These are phyloP conservation scores for Pararge aegeria DNA, from an alignment of 1,140 invertebrate species.

Conservation along the genomic window DNA sequence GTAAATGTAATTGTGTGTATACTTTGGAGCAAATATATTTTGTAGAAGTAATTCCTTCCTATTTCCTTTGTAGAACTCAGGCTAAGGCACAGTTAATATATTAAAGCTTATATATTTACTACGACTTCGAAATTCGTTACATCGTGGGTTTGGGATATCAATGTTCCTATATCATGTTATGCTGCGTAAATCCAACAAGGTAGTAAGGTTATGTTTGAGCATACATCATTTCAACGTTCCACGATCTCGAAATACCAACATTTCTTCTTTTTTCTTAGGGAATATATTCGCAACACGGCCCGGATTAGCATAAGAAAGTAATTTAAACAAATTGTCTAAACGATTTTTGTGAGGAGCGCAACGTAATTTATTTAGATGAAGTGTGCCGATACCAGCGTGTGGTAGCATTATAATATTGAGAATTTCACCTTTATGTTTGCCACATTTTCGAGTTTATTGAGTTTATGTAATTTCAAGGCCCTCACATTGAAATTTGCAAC, in stretches of 20 bases:
- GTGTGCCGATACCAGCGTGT: conserved; percentile 24
- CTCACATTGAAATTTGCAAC: no score
- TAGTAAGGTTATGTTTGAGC: conserved; percentile 11
- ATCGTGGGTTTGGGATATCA: neutral
- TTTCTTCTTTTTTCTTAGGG: conserved; percentile 47
- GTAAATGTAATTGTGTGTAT: no score
- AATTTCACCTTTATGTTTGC: neutral
- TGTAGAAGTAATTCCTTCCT: no score
- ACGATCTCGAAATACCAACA: conserved; percentile 41
- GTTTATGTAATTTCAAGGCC: no score
- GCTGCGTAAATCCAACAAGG: conserved; percentile 35
- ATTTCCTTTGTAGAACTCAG: no score
- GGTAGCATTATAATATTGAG: conserved; percentile 17
- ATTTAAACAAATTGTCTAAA: conserved; percentile 74
- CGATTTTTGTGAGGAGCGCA: conserved; percentile 62
- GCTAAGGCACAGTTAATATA: no score
- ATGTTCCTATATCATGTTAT: conserved; percentile 50
- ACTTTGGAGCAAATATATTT: no score
- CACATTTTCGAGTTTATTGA: neutral
- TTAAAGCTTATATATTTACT: no score
- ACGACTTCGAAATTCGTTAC: no score
- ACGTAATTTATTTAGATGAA: conserved; percentile 56
- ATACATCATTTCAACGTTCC: conserved; percentile 30
- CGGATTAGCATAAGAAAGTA: conserved; percentile 70
- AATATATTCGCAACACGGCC: conserved; percentile 63